Base-by-base conservation (phyloP, 2,797 vertebrate genomes). In the Premnoplex brunnescens region DNA sequence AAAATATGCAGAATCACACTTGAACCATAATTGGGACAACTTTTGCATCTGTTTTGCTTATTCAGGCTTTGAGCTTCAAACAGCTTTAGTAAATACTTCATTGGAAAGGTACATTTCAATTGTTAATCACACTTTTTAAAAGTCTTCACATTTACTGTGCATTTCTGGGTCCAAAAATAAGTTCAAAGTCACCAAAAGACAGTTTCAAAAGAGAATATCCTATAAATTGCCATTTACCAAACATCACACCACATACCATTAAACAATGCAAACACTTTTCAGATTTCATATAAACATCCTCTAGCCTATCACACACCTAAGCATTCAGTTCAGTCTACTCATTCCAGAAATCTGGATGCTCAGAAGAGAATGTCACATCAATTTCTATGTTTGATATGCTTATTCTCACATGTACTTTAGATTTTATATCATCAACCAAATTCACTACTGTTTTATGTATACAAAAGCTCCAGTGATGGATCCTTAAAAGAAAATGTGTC, bases 1-100 rank as follows among this genome's bases (percentile, higher is more conserved):
- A 81, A 93, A 85, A 88, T 69, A 89, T 81, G 91, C 85, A 95
- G 72, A 96, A 91, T 95, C 92, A 96, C 72, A 93, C 77, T 93
- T 93, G 75, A 82, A 71, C 55, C 0, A 1, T 66, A 94, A 83
- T 39, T 93, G 81, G 88, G 59, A 84, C 82, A 91, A 82, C 58
- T 66, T 93, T 73, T 69, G 46, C 3, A 7, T 59, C 5, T 16
- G 36, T 95, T 96, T 96, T 97, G 92, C 92, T 96, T 96, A 96
- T 92, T 97, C 94, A 95, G 67, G 30, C 48, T 93, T 88, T 88
- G 37, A 88, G 69, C 15, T 94, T 81, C 69, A 41, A 95, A 71
- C n/a, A 44, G 56, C 30, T 78, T 85, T 66, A 68, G 24, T 68
- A 94, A 94, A 74, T 49, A 82, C 6, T 54, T 92, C 32, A 46